Percentiles rank a stretch among this genome's conserved stretches.
phyloP scores from a whole-genome alignment of 2,113 vertebrate genomes.

The Macrotis lagotis region DNA sequence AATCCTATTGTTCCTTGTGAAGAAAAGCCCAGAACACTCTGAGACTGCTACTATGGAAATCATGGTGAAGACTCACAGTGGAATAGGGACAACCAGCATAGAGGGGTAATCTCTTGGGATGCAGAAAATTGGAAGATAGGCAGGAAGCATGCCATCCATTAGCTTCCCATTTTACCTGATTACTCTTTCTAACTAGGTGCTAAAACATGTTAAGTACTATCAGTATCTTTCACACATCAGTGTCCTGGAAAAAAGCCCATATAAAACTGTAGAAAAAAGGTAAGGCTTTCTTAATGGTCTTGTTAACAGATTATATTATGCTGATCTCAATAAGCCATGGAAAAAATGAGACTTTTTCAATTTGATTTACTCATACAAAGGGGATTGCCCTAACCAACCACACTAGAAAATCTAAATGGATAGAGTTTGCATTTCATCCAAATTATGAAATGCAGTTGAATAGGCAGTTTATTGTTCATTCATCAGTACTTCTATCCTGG shows the following conservation, averaged over 20 bases:
- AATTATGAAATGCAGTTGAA: not conserved
- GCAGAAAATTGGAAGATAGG: not conserved
- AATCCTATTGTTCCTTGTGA: not conserved
- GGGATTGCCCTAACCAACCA: not conserved
- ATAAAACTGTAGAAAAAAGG: not conserved
- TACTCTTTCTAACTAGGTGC: not conserved
- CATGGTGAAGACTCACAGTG: not conserved
- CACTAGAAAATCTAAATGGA: not conserved
- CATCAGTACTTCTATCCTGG: not conserved
- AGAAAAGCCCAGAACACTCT: not conserved
- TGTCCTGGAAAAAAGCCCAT: not conserved
- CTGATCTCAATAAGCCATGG: not conserved
- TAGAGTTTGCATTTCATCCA: not conserved
- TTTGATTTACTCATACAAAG: not conserved
- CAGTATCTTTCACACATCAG: not conserved
- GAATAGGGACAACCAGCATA: not conserved
- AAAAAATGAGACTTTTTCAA: not conserved
- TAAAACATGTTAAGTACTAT: not conserved
- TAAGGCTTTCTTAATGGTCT: not conserved
- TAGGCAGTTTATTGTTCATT: not conserved
- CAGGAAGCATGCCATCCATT: not conserved
- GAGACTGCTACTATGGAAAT: not conserved
- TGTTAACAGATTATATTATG: not conserved
- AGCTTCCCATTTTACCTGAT: not conserved
- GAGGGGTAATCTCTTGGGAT: not conserved